A percentile compares a stretch with the other conserved stretches of the same genome.
phyloP scores from a whole-genome alignment of 2,888 invertebrate species.

The Eudemis profundana region DNA sequence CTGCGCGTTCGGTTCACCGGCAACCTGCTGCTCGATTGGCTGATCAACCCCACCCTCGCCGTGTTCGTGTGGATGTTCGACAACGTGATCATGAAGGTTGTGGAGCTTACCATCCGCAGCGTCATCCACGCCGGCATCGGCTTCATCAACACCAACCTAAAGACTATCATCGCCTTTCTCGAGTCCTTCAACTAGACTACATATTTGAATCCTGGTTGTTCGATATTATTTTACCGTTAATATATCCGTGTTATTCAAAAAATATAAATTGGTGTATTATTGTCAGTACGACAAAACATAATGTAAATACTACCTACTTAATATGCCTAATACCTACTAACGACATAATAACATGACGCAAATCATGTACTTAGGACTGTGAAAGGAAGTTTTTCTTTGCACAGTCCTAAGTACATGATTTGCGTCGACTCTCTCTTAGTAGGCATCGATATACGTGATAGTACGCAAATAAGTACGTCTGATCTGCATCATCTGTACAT shows the following conservation, averaged over 20 bases:
- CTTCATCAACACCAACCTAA: constrained; percentile 68
- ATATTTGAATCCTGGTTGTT: neutral
- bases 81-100: constrained; percentile 72
- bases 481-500: too few species aligned
- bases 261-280: neutral
- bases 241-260: too few species aligned
- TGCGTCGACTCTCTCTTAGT: too few species aligned
- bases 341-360: too few species aligned
- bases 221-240: too few species aligned
- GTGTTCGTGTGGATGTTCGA: constrained; percentile 79
- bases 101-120: constrained; percentile 67
- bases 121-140: constrained; percentile 64
- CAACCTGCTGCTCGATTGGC: constrained; percentile 79
- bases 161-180: constrained; percentile 57
- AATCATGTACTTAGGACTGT: too few species aligned
- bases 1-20: constrained; percentile 79
- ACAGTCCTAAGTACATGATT: too few species aligned
- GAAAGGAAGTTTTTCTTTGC: too few species aligned
- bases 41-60: constrained; percentile 75
- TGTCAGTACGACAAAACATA: neutral
- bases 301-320: too few species aligned
- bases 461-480: too few species aligned
- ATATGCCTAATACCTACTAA: too few species aligned
- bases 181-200: constrained; percentile 61
- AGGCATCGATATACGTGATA: too few species aligned